Base-by-base conservation (phyloP, 2,797 vertebrate genomes). In the Scarus forsteni region DNA sequence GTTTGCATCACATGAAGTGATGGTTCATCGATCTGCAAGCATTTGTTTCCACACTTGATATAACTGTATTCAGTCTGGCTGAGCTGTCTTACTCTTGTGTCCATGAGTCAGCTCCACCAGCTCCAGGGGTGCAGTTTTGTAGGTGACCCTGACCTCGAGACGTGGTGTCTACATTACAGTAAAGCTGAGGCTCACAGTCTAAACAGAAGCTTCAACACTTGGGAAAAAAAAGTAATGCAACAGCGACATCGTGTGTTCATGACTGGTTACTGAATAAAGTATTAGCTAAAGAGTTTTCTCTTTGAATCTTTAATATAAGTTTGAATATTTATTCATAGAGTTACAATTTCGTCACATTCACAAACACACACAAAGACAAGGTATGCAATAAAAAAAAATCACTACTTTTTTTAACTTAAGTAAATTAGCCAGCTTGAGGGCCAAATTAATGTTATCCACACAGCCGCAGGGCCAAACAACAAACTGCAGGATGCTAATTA, bases 121-220 rank as follows among this genome's bases (percentile, higher is more conserved):
- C 59, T 79, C 16, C 66, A 39, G 61, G 52, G 73, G 53, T 53
- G 59, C 18, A 70, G 57, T 46, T 77, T 11, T 64, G 55, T 66
- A 62, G 77, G 75, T 84, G 83, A 80, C 70, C 79, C 49, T 19
- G 35, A 63, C 63, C 77, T 77, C 61, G 3, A 79, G 79, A 84
- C 35, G 59, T 65, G 56, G 55, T 55, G 11, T 70, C 43, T 67
- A 65, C 46, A 27, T 38, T 18, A 36, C 52, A 56, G 18, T 53
- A 53, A 55, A 52, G 27, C 5, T 18, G 27, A 73, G 39, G 19
- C 58, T 46, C 2, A 14, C 2, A 11, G 44, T 52, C 42, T 10
- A 4, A 61, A n/a, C 36, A 10, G 12, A 40, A 39, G 27, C 6
- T 0, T 5, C 11, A 10, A 43, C 12, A 14, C 16, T 0, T 9